phyloP scores from a whole-genome alignment of 2,888 invertebrate species.

The Drosophila percnosoma region DNA sequence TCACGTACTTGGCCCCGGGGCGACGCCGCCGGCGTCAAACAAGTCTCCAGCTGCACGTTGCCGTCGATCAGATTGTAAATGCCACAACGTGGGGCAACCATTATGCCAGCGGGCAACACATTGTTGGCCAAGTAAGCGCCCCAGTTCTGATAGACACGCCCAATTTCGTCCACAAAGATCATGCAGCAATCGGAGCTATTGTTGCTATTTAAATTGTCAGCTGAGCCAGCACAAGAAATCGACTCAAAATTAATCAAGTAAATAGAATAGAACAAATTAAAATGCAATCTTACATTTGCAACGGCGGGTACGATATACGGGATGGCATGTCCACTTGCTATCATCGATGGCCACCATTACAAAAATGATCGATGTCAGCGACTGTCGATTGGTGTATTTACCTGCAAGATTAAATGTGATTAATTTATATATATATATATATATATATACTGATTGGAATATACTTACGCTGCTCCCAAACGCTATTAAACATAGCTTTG shows the following conservation, averaged over 20 bases:
- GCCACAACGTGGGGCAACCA: conserved; percentile 85
- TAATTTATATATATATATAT: too few relatives aligned
- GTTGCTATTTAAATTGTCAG: conserved; percentile 21
- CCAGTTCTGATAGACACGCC: conserved; percentile 86
- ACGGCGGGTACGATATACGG: conserved; percentile 81
- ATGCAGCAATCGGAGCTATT: conserved; percentile 80
- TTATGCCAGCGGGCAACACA: conserved; percentile 84
- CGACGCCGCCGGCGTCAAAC: conserved; percentile 72
- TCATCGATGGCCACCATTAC: conserved; percentile 73
- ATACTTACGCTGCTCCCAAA: conserved; percentile 82
- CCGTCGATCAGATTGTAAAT: conserved; percentile 69
- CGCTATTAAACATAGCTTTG: conserved; percentile 59
- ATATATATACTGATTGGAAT: not conserved
- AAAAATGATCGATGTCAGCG: conserved; percentile 79
- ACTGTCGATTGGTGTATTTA: conserved; percentile 80
- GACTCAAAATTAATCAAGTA: not conserved
- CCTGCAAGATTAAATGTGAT: conserved; percentile 55
- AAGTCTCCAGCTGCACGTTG: conserved; percentile 64
- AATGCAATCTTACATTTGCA: conserved; percentile 73
- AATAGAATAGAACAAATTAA: not conserved
- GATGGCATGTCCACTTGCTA: conserved; percentile 73
- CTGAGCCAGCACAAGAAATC: conserved; percentile 17
- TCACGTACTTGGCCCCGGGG: conserved; percentile 34
- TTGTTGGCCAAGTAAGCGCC: conserved; percentile 84
- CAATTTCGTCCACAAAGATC: conserved; percentile 82